Conservation (phyloP, 2,113 vertebrate genomes). For the Scopus umbretta region DNA sequence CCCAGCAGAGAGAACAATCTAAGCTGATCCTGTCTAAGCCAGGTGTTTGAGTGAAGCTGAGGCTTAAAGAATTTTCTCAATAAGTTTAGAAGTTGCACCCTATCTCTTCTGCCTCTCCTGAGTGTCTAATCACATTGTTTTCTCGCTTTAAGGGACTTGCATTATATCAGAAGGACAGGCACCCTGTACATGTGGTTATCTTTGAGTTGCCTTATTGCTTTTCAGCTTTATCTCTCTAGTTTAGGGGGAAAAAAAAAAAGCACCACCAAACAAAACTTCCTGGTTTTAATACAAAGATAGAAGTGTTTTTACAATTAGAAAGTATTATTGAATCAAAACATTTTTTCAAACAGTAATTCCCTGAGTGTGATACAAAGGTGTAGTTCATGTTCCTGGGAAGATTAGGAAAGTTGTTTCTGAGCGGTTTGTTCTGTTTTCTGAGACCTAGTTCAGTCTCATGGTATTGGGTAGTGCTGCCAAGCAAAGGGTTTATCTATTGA, state of each 20-base stretch:
- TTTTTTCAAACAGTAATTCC: not conserved
- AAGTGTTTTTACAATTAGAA: not conserved
- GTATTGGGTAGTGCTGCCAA: not conserved
- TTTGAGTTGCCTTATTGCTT: not conserved
- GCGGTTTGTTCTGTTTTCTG: slow-evolving; percentile 20
- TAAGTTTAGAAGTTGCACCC: not conserved
- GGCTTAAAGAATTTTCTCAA: not conserved
- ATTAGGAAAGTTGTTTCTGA: not conserved
- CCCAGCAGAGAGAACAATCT: not conserved
- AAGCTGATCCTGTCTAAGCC: not conserved
- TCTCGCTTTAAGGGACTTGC: not conserved
- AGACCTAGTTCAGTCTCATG: not conserved
- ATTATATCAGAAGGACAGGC: not conserved
- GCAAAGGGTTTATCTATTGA: slow-evolving; percentile 58
- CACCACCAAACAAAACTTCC: not conserved
- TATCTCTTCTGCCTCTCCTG: not conserved
- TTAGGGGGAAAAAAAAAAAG: not conserved
- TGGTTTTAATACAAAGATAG: not conserved
- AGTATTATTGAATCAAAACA: not conserved
- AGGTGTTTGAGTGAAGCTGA: not conserved
- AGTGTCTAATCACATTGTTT: not conserved
- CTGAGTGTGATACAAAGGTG: not conserved
- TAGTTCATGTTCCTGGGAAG: not conserved
- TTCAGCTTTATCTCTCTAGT: not conserved
- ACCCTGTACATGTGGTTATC: not conserved